Base-by-base conservation (phyloP, 1,140 invertebrate species). In the Piezodorus guildinii region DNA sequence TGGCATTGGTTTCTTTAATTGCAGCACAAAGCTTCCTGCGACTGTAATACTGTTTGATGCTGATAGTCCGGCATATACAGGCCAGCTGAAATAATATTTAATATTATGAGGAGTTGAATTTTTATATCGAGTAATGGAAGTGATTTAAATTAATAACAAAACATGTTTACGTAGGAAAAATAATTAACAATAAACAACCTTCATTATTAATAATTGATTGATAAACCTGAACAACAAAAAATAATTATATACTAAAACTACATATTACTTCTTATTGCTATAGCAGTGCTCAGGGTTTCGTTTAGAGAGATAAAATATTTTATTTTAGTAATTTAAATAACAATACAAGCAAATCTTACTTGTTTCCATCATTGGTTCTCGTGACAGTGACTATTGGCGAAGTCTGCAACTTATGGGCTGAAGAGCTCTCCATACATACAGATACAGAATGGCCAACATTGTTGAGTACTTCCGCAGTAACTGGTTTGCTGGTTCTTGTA, bases 21-120 rank as follows among this genome's bases (percentile, higher is more conserved):
- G 87, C 19, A 98, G 77, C 1, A 92, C 87, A 77, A 96, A 97
- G 72, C 86, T 90, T 0, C 93, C 94, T 1, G 93, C 91, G 69
- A 98, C 76, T 71, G 87, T 83, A 44, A 86, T 85, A 68, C 90
- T 94, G 77, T 97, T 98, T 64, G 85, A 80, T 54, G 84, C 81
- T 51, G 81, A 90, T 27, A 95, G 75, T 15, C 82, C 78, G 9
- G 87, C 83, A 75, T 92, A 96, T 0, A 84, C 82, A 2, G 93
- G 92, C 46, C 81, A 68, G 67, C 81, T 83, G 73, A 10, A 73
- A 70, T 65, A 17, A 43, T n/a, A 39, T 39, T 39, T 39, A 6
- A 30, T 30, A 4, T 30, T 30, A 30, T 30, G n/a, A n/a, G n/a
- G n/a, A n/a, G n/a, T n/a, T n/a, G n/a, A n/a, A n/a, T n/a, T n/a